Base-by-base conservation (phyloP, 2,113 vertebrate genomes). In the Acinonyx jubatus region DNA sequence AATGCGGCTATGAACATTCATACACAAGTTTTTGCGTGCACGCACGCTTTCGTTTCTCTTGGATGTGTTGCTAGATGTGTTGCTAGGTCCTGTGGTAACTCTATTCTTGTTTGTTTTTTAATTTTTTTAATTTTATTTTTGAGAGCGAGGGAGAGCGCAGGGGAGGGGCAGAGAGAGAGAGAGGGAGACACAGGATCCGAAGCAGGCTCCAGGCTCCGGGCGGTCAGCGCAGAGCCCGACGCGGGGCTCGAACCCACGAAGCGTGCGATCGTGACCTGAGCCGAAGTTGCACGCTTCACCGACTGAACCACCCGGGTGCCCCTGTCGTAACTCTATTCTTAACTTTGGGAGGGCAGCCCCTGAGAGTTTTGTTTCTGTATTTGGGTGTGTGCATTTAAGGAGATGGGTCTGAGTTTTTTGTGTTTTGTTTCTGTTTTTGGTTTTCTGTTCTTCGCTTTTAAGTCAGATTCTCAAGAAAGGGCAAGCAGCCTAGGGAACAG, bases 251-350 rank as follows among this genome's bases (percentile, higher is more conserved):
- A 61, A 61, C 57, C 21, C 57, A 61, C 57, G 8, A 23, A 23
- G 2, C 0, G 57, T 23, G 21, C 0, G 18, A 61, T 61, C 57
- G 3, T 23, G 57, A 23, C 57, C 57, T 3, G 57, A 61, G 57
- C 57, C 7, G 57, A 23, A 23, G 57, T 57, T 21, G 3, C 19
- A 55, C 7, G 7, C 7, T 61, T 61, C 7, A 61, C 7, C 1
- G 55, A 21, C 57, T 2, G 57, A 61, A 7, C 57, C 57, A 3
- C 57, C 57, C 57, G 9, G 57, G 57, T 21, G 57, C 57, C 57
- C 0, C 0, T 1, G 1, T 1, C 13, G 38, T 36, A 66, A 29
- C 76, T 65, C 57, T 25, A 0, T 57, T 8, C 50, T 80, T 41
- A 23, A 68, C 57, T 7, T 16, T 5, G n/a, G 27, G 16, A 66